Evolutionary conservation across 2,113 vertebrate genomes (phyloP).

Genomic region (Raja brachyura): DNA sequence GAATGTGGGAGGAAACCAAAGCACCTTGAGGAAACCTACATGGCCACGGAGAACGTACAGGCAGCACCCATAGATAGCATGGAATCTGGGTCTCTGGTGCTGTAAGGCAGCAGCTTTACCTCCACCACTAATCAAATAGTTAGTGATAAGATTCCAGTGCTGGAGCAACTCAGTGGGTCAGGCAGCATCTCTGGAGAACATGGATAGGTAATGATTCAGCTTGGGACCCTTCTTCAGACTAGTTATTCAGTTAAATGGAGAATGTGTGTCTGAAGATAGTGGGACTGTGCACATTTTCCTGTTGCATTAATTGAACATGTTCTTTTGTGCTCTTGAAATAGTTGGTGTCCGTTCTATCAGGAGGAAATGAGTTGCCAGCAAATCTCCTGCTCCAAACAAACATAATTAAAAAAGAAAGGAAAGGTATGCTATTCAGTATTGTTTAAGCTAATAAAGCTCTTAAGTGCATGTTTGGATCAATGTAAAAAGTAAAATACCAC

Average conservation of each 20-base stretch:
- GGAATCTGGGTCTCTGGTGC: no score
- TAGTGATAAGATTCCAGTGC: no score
- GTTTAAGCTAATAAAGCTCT: neutral
- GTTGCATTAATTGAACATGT: neutral
- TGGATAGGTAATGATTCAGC: no score
- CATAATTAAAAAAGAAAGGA: neutral
- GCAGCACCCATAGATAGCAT: no score
- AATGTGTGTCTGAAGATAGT: neutral
- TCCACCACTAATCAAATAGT: no score
- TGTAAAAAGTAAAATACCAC: neutral
- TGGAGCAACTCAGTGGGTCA: no score
- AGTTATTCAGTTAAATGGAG: neutral
- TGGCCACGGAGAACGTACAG: no score
- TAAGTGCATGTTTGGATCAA: neutral
- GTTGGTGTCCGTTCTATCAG: neutral
- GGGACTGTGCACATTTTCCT: neutral
- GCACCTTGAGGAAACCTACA: no score
- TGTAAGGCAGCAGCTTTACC: no score
- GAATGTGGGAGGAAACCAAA: no score
- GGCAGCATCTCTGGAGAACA: no score
- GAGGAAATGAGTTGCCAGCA: neutral
- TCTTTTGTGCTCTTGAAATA: constrained; percentile 1
- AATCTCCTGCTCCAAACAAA: constrained; percentile 8
- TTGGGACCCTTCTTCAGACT: no score
- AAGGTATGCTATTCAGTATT: constrained; percentile 14